Base-by-base conservation (phyloP, 2,113 vertebrate species). In the Microcebus ravelobensis region DNA sequence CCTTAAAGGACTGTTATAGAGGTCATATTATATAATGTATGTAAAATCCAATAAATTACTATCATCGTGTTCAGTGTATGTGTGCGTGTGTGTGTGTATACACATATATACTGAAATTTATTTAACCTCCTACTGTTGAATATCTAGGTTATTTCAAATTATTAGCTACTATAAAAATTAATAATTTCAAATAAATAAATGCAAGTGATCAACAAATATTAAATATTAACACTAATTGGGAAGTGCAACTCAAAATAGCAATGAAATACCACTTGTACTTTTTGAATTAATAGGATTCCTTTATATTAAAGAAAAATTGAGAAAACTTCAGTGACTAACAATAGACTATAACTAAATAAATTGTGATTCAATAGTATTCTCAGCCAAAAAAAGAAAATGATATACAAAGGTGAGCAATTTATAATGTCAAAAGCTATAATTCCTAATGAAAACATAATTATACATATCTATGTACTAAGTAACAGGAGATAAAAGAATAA, bases 181-280 rank as follows among this genome's bases (percentile, higher is more conserved):
- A 45, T 76, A 84, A 90, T 68, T 92, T 57, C 74, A 86, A 92
- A 80, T 89, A 63, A 68, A 42, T 76, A 82, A 90, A 50, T 88
- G 25, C 52, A 91, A 83, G 73, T 57, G 65, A 85, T 80, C 25
- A 31, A 29, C 45, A 89, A 86, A 34, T 71, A 63, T 70, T 87
- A 83, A 70, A 77, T 79, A 42, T 57, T 57, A 91, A 68, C 67
- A 63, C 34, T 68, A 63, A 48, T 61, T 57, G 39, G 84, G 79
- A 95, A 95, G 80, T 85, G 36, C 27, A 95, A 79, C 52, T 87
- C 67, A 87, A 91, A 94, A 79, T 36, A 67, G 45, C 70, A 55
- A 71, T 59, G 34, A 95, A 84, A 70, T 79, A 65, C n/a, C 3
- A 52, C 36, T 91, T 91, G 65, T 23, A 70, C 50, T 77, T 83